Evolutionary conservation across 2,797 vertebrate species (phyloP).

Genomic region (Falco naumanni): DNA sequence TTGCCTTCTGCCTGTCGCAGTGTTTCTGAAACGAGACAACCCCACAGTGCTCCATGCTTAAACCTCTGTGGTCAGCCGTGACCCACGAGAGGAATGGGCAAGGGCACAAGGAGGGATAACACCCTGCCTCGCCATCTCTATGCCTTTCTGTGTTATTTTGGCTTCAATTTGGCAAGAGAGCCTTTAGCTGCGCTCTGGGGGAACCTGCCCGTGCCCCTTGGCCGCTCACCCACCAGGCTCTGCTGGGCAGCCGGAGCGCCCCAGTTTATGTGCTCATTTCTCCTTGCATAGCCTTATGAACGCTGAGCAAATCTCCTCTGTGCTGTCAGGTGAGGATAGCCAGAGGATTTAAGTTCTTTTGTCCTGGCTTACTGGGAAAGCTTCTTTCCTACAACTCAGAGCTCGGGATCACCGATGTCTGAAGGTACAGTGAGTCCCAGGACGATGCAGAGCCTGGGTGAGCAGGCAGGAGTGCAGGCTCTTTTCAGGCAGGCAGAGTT

Average conservation of each 20-base stretch:
- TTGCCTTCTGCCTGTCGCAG: conserved; percentile 97
- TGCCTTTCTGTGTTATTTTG: background rate
- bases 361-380: background rate
- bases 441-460: background rate
- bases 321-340: background rate
- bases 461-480: background rate
- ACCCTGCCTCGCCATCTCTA: background rate
- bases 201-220: accelerated
- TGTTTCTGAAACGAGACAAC: conserved; percentile 85
- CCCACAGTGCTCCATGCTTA: background rate
- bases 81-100: accelerated
- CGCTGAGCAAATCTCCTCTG: background rate
- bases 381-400: background rate
- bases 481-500: background rate
- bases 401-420: background rate
- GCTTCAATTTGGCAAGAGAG: background rate
- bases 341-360: background rate
- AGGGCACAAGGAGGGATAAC: background rate
- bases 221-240: background rate
- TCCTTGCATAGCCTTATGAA: background rate
- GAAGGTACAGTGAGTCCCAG: background rate
- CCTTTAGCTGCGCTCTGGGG: background rate
- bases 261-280: background rate
- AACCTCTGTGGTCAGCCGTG: background rate
- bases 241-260: background rate